phyloP scores from a whole-genome alignment of 2,888 invertebrate genomes.

The Drosophila setosimentum region DNA sequence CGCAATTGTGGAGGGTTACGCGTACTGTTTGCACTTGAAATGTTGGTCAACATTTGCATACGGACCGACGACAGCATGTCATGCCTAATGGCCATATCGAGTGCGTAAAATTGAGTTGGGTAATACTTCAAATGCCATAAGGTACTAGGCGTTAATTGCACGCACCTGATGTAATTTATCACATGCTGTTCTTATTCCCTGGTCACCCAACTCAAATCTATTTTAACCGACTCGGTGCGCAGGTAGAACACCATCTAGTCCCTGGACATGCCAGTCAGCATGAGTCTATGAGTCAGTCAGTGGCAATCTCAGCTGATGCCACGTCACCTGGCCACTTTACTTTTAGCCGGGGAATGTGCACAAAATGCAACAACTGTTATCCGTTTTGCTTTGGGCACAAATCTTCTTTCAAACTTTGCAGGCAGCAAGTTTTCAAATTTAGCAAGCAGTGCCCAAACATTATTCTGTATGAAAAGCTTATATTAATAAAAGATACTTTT shows the following conservation, averaged over 20 bases:
- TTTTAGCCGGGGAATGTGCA: conserved; percentile 11
- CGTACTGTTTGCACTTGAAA: conserved; percentile 62
- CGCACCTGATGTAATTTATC: conserved; percentile 16
- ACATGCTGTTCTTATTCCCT: conserved; percentile 1
- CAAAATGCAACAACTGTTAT: conserved; percentile 14
- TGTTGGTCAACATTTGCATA: conserved; percentile 66
- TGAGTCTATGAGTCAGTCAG: conserved; percentile 18
- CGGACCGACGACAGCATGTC: conserved; percentile 65
- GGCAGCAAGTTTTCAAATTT: conserved; percentile 72
- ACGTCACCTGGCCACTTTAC: conserved; percentile 12
- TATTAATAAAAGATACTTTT: background rate
- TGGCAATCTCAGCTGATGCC: conserved; percentile 23
- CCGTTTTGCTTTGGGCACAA: conserved; percentile 19
- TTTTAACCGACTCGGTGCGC: conserved; percentile 20
- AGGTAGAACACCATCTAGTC: background rate
- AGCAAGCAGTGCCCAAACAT: conserved; percentile 36
- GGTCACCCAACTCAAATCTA: conserved; percentile 41
- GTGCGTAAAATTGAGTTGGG: conserved; percentile 64
- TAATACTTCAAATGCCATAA: conserved; percentile 42
- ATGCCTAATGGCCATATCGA: conserved; percentile 67
- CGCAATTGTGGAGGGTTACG: conserved; percentile 38
- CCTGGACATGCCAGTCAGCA: conserved; percentile 5
- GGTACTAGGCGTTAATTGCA: conserved; percentile 58
- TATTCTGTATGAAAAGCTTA: conserved; percentile 28
- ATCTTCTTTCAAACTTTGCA: conserved; percentile 51